A percentile compares a stretch with the other conserved stretches of the same genome.
These are phyloP conservation scores for Drosophila takahashii DNA, from an alignment of 1,140 invertebrate genomes.

Conservation along the genomic window DNA sequence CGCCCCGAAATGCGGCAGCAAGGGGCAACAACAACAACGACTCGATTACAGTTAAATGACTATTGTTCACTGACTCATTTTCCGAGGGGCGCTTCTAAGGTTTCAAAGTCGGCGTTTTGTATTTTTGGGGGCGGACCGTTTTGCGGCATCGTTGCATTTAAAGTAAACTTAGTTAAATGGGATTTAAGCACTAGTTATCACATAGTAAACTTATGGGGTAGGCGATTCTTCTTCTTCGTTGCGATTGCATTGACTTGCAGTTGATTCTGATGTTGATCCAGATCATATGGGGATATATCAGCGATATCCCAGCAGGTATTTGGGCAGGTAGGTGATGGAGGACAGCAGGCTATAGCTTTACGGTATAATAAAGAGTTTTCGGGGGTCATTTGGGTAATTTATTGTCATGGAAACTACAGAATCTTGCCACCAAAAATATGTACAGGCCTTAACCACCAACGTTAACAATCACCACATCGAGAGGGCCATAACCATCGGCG, in stretches of 20 bases:
- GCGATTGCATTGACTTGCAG: constrained; percentile 60
- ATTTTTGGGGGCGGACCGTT: constrained; percentile 3
- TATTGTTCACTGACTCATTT: constrained; percentile 75
- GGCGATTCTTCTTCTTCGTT: constrained; percentile 36
- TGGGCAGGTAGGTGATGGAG: constrained; percentile 81
- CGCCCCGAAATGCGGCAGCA: constrained; percentile 13
- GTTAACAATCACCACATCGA: constrained; percentile 56
- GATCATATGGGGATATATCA: constrained; percentile 21
- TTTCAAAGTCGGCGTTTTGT: background rate
- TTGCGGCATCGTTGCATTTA: constrained; percentile 20
- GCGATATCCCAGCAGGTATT: constrained; percentile 78
- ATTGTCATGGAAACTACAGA: constrained; percentile 35
- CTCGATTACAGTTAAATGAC: constrained; percentile 73
- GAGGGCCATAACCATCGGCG: constrained; percentile 12
- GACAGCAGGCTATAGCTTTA: constrained; percentile 77
- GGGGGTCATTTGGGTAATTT: constrained; percentile 15
- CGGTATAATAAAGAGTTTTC: background rate
- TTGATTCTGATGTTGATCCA: constrained; percentile 9
- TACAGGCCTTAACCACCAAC: constrained; percentile 59
- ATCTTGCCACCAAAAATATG: constrained; percentile 44
- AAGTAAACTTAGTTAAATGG: constrained; percentile 22
- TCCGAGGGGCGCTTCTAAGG: constrained; percentile 9
- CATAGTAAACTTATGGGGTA: constrained; percentile 76
- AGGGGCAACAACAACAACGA: constrained; percentile 31
- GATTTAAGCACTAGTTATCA: constrained; percentile 76